Base-by-base conservation (phyloP, 1,140 invertebrate species). In the Philopotamus ludificatus region DNA sequence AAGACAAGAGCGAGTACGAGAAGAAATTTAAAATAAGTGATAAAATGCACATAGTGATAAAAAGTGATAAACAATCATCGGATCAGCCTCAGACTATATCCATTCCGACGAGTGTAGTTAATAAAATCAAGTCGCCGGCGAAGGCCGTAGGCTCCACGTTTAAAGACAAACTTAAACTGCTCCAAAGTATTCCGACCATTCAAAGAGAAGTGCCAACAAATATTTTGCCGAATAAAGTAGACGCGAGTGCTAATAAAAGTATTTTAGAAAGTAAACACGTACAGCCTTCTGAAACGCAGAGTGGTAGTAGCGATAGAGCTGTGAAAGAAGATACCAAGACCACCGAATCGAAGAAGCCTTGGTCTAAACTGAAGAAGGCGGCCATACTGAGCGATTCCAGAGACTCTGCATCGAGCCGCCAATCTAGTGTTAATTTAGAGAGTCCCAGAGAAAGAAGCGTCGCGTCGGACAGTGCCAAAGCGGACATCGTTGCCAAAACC, bases 281-380 rank as follows among this genome's bases (percentile, higher is more conserved):
- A 12, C 59, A 68, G 22, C 53, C 63, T 50, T 12, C 54, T 9
- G 41, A 68, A 50, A 75, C 77, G 54, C 76, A 79, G 73, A 22
- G 73, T 22, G 59, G 73, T 21, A 61, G 67, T 8, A 76, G 77
- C 74, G 28, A 34, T 34, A 69, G 73, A 59, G 67, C 34, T 22
- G 71, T 72, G 2, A 20, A 73, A 20, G 71, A 72, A 22, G 77
- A 80, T 63, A 70, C 12, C 23, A 74, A 75, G 72, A 74, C 75
- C 58, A 74, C 76, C 45, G 22, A 51, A 70, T 72, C 41, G 58
- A 79, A 80, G 65, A 80, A 79, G 58, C 82, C 81, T 26, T 85
- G 83, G 83, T 77, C 73, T 15, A 84, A 83, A 74, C 71, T 84
- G 23, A 84, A 84, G 73, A 81, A 82, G 66, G 82, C 82, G 21